Evolutionary conservation across 2,888 invertebrate genomes (phyloP).

Genomic region (Dioctria rufipes): DNA sequence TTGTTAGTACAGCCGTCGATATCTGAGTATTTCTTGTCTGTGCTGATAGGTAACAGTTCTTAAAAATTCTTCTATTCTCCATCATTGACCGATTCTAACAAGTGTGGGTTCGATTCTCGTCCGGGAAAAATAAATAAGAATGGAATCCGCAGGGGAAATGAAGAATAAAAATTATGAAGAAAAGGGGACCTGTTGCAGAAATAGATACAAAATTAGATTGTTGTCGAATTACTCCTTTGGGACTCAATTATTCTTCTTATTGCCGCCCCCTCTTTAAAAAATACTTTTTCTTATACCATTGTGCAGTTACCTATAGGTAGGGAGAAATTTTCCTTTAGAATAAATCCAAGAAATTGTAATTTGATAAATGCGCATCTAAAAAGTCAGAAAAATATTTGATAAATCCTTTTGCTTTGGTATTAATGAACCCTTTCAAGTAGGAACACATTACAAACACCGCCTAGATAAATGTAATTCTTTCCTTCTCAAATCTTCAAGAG

Average conservation of each 20-base stretch:
- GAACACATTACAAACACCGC: not conserved
- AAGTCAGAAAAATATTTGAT: not conserved
- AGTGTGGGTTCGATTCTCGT: too few species aligned
- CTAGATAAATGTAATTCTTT: constrained; percentile 17
- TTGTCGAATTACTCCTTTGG: constrained; percentile 18
- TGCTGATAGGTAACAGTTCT: too few species aligned
- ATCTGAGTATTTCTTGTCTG: too few species aligned
- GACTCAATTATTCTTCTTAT: not conserved
- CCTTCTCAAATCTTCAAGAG: not conserved
- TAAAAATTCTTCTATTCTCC: too few species aligned
- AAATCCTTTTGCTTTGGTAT: not conserved
- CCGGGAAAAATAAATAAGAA: too few species aligned
- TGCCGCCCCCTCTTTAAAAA: not conserved
- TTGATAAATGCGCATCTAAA: constrained; percentile 3
- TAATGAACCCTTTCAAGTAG: not conserved
- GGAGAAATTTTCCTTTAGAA: not conserved
- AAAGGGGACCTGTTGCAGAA: not conserved
- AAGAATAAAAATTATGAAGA: too few species aligned
- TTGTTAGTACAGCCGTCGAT: too few species aligned
- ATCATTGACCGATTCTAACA: too few species aligned
- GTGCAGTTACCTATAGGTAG: constrained; percentile 1
- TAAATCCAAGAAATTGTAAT: not conserved
- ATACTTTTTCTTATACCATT: constrained; percentile 46
- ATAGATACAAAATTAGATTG: constrained; percentile 6
- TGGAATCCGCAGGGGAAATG: too few species aligned